phyloP scores from a whole-genome alignment of 2,888 invertebrate species.

The Bruchidius siliquastri region DNA sequence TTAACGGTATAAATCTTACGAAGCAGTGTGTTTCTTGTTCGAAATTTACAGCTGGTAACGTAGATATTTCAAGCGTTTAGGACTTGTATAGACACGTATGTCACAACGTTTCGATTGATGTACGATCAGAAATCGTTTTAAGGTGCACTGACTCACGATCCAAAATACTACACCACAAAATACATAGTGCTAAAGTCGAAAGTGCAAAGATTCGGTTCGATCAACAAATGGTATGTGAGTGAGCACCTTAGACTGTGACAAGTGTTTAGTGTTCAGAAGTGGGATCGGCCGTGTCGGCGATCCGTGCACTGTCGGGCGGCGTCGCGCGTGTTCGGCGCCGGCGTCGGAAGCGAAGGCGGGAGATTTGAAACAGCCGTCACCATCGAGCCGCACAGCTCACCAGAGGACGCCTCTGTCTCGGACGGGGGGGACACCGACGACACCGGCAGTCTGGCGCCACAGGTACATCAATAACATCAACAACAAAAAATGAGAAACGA shows the following conservation, averaged over 20 bases:
- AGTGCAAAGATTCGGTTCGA: conserved; percentile 13
- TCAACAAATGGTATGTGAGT: conserved; percentile 29
- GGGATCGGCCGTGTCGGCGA: neutral
- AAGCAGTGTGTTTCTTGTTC: no score
- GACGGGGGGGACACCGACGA: conserved; percentile 2
- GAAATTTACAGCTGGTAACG: no score
- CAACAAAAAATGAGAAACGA: no score
- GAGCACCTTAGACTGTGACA: conserved; percentile 30
- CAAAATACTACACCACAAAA: conserved; percentile 5
- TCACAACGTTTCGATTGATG: no score
- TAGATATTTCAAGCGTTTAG: no score
- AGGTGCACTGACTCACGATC: no score
- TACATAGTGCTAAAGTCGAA: neutral
- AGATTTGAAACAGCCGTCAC: neutral
- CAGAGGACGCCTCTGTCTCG: neutral
- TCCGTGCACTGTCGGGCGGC: neutral
- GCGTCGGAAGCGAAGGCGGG: neutral
- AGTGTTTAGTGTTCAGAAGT: neutral
- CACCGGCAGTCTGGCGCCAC: neutral
- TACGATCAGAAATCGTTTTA: no score
- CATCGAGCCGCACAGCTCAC: neutral
- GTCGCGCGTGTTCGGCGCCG: neutral
- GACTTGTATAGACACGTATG: no score
- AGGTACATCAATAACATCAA: neutral
- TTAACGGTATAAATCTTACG: no score